Evolutionary conservation across 2,797 vertebrate genomes (phyloP), one percentile per base, ranked within the genome.

Genomic region (Chiloscyllium punctatum): DNA sequence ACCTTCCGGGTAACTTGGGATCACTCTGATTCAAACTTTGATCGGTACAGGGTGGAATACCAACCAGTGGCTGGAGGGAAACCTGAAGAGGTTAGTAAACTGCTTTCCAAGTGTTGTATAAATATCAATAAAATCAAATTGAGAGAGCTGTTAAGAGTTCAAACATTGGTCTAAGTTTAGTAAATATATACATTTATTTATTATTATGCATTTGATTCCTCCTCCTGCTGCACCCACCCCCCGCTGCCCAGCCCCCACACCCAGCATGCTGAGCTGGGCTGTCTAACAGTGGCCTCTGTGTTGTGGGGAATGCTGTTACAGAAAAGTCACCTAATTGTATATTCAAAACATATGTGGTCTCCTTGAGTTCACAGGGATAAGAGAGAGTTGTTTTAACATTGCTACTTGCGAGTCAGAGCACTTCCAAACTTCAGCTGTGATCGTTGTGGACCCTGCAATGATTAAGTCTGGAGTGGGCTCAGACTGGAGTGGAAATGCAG

Each of bases 1-100:
- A 99, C 99, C 95, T 99, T 99, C 97, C 97, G 98, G 79, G 98
- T 98, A 96, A 98, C 97, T 95, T 99, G 99, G 99, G 98, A 96
- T 18, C 97, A 98, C 2, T 98, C 99, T n/a, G 96, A 96, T 25
- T 97, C 98, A 87, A 97, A 98, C 0, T 98, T 99, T 95, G 99
- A 99, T 51, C 97, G 96, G 94, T 99, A 98, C 77, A 98, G 98
- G 4, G 97, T 99, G 95, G 98, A 98, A 95, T 99, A 99, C 96
- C 96, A 97, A 79, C 96, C 97, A 1, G 96, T 95, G 5, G 96
- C 97, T 69, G 98, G 98, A 97, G 98, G 98, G 48, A 97, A 97
- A 48, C 97, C 97, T 3, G 96, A 97, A 96, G 98, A 98, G 98
- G 99, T 99, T 96, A 98, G 98, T 90, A 8, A 8, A 7, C 18